phyloP scores from a whole-genome alignment of 1,140 invertebrate genomes.

The Drosophila virilis region DNA sequence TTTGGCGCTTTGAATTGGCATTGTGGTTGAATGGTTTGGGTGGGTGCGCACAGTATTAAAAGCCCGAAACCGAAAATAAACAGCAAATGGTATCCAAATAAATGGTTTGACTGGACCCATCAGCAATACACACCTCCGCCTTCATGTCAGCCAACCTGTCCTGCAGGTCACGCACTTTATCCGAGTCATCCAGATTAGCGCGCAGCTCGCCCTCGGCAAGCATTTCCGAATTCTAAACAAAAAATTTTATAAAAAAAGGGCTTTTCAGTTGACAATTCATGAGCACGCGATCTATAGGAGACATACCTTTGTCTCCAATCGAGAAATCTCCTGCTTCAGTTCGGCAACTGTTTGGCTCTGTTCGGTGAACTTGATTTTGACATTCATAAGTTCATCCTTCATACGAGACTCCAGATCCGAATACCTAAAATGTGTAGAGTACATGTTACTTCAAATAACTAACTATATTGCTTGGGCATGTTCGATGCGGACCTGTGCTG shows the following conservation, averaged over 20 bases:
- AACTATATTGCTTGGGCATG: not conserved
- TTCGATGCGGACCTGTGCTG: slow-evolving; percentile 87
- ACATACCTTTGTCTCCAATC: slow-evolving; percentile 94
- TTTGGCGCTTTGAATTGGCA: slow-evolving; percentile 15
- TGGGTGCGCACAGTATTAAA: slow-evolving; percentile 24
- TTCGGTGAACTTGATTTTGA: slow-evolving; percentile 96
- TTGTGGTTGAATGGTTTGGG: slow-evolving; percentile 6
- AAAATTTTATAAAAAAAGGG: not conserved
- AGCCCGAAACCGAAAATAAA: slow-evolving; percentile 56
- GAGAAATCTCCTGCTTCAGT: slow-evolving; percentile 96
- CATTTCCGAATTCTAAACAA: slow-evolving; percentile 93
- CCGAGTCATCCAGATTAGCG: slow-evolving; percentile 92
- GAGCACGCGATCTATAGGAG: not conserved
- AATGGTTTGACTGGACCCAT: not conserved
- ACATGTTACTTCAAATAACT: not conserved
- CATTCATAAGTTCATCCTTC: slow-evolving; percentile 97
- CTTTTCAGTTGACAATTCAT: not conserved
- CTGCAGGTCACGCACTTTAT: slow-evolving; percentile 93
- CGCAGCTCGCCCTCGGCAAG: slow-evolving; percentile 94
- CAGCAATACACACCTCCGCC: slow-evolving; percentile 90
- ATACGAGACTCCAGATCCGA: slow-evolving; percentile 92
- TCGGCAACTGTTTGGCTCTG: slow-evolving; percentile 97
- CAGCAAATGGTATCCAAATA: slow-evolving; percentile 27
- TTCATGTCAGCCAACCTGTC: slow-evolving; percentile 96
- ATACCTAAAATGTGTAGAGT: slow-evolving; percentile 85